A percentile compares a stretch with the other conserved stretches of the same genome.
Evolutionary conservation across 2,113 vertebrate species (phyloP).

Genomic region (Crotalus viridis): DNA sequence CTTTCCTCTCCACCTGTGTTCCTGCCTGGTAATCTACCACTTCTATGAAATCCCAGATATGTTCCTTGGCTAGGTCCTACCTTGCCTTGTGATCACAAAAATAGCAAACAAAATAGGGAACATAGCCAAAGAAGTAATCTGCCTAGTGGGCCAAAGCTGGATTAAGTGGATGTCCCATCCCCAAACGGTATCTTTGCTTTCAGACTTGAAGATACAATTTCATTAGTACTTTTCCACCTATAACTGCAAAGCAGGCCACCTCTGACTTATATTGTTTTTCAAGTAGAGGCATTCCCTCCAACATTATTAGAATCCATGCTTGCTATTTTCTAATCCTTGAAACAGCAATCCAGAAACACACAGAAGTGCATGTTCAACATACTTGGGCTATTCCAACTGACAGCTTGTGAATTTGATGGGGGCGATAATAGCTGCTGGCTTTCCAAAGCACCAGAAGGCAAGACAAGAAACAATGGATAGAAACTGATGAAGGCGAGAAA

Average conservation of each 20-base stretch:
- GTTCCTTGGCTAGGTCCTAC: not conserved
- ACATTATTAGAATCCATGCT: not conserved
- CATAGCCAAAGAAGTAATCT: not conserved
- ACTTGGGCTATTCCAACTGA: not conserved
- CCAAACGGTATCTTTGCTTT: not conserved
- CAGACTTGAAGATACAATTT: not conserved
- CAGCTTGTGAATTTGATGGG: not conserved
- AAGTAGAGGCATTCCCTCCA: not conserved
- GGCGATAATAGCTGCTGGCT: not conserved
- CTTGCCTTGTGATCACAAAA: not conserved
- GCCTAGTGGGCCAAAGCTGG: not conserved
- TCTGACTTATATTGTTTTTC: not conserved
- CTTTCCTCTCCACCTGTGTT: not conserved
- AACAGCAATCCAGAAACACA: not conserved
- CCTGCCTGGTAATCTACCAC: not conserved
- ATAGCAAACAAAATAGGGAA: not conserved
- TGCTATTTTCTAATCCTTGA: not conserved
- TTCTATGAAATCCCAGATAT: not conserved
- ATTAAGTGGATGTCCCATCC: not conserved
- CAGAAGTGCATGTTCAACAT: not conserved
- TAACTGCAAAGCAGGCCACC: not conserved
- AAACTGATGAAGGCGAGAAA: not conserved
- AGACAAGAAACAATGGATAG: not conserved
- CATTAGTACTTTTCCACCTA: not conserved
- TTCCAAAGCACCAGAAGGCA: not conserved